phyloP scores from a whole-genome alignment of 2,797 vertebrate genomes.

The Mastacembelus armatus region DNA sequence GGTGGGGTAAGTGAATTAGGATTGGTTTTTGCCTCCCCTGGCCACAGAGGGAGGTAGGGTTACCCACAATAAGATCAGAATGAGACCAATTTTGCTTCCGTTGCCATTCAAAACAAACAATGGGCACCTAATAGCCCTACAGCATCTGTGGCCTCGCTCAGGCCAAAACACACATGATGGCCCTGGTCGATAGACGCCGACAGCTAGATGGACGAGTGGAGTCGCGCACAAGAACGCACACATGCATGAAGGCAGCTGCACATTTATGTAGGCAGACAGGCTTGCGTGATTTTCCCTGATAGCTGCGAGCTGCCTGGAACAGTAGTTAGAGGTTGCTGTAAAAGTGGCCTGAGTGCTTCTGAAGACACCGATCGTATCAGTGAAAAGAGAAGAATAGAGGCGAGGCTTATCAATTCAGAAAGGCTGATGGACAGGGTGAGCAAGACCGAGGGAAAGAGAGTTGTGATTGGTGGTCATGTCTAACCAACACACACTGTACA shows the following conservation, averaged over 20 bases:
- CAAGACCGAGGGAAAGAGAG: constrained; percentile 21
- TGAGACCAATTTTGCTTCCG: constrained; percentile 88
- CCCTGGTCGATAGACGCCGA: constrained; percentile 84
- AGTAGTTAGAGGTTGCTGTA: constrained; percentile 79
- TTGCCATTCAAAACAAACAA: constrained; percentile 91
- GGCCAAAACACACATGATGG: constrained; percentile 80
- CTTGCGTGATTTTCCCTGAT: constrained; percentile 64
- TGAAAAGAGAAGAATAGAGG: constrained; percentile 70
- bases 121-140: constrained; percentile 86
- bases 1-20: constrained; percentile 86
- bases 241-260: constrained; percentile 26
- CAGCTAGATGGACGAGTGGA: constrained; percentile 78
- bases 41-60: constrained; percentile 86
- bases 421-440: constrained; percentile 54
- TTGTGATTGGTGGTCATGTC: constrained; percentile 54
- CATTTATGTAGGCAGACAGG: constrained; percentile 50
- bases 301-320: constrained; percentile 78
- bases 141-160: constrained; percentile 84
- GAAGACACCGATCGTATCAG: constrained; percentile 86
- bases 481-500: constrained; percentile 53
- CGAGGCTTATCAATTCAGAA: constrained; percentile 73
- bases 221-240: constrained; percentile 38
- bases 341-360: constrained; percentile 83
- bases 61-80: constrained; percentile 90
- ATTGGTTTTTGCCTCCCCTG: constrained; percentile 84